Base-by-base conservation (phyloP, 2,113 vertebrate genomes). In the Scophthalmus maximus region DNA sequence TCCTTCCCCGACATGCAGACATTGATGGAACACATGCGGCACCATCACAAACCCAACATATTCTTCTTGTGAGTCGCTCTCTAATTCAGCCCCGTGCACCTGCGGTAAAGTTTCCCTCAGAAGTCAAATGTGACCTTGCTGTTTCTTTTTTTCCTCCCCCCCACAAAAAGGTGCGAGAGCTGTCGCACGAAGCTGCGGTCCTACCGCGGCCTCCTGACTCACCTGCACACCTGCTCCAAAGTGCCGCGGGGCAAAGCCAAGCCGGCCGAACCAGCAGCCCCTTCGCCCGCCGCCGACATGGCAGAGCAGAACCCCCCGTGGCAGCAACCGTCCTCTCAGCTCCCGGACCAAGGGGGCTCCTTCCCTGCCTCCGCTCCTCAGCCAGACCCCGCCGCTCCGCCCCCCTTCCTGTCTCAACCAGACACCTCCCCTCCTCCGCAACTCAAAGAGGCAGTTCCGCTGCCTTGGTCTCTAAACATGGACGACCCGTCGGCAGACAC, bases 41-140 rank as follows among this genome's bases (percentile, higher is more conserved):
- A 93, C 55, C 98, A 99, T 74, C 95, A 98, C 94, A 98, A 98
- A 74, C 96, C 96, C 2, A 99, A 98, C 81, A 93, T 95, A 40
- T 99, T 95, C 88, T 99, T 97, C 92, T 92, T 96, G 98, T 99
- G 89, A 96, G 97, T 91, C 40, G 1, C 0, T 38, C 17, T 68
- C 25, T 22, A 0, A 27, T 22, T 17, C 3, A 42, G n/a, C n/a
- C n/a, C n/a, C 25, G 65, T 11, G 2, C 2, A 15, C 18, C 9
- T 0, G 18, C 15, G 34, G 6, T 42, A 5, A 5, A 42, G n/a
- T n/a, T 18, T 17, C 6, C 5, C 40, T 18, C 49, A 32, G 5
- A 0, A 0, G 22, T 17, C 15, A 67, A 53, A 2, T 50, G 5
- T 46, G n/a, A n/a, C 26, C 20, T 3, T 26, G 2, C 0, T 4